Evolutionary conservation across 2,797 vertebrate species (phyloP), one percentile per base, ranked within the genome.

Genomic region (Muscicapa striata): DNA sequence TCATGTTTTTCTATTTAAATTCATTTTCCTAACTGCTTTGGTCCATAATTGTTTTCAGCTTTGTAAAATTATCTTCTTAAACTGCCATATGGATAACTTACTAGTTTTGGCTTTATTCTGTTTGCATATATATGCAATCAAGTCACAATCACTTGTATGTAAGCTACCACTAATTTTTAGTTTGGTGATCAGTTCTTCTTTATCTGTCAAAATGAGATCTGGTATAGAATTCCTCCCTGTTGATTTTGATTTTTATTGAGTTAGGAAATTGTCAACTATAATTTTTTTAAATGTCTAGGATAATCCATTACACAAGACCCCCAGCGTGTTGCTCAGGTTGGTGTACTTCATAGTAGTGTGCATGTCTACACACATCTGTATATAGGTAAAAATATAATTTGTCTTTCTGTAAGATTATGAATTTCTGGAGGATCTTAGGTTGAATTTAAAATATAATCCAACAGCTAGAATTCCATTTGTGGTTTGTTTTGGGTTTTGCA

Each of bases 1-100:
- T 95, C 77, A 82, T 82, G 45, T 73, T 94, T 95, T 95, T 87
- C 55, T 89, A 46, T 92, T 93, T 93, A 93, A 94, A 82, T 91
- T 57, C 9, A 79, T 93, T 93, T 79, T 84, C 41, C 55, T 41
- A 77, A 93, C 64, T 92, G 86, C 77, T 94, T 94, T 6, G 4
- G 52, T 79, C 78, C 61, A 22, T 91, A 95, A 95, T 94, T 93
- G 59, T 79, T 93, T 96, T 94, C 88, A 95, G 90, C 74, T 94
- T 95, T 92, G 38, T 73, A 66, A 84, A 92, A 63, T 55, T 87
- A 63, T 85, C 57, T 78, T 92, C 76, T 45, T 64, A 64, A 94
- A 57, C 55, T 73, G 18, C 52, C 18, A 43, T 1, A 3, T 40
- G 32, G 63, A 70, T 90, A 82, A 49, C 55, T 90, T 66, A 52